Percentiles rank a stretch among this genome's conserved stretches.
Conservation (phyloP, 2,888 invertebrate genomes). For the Dryocosmus kuriphilus region DNA sequence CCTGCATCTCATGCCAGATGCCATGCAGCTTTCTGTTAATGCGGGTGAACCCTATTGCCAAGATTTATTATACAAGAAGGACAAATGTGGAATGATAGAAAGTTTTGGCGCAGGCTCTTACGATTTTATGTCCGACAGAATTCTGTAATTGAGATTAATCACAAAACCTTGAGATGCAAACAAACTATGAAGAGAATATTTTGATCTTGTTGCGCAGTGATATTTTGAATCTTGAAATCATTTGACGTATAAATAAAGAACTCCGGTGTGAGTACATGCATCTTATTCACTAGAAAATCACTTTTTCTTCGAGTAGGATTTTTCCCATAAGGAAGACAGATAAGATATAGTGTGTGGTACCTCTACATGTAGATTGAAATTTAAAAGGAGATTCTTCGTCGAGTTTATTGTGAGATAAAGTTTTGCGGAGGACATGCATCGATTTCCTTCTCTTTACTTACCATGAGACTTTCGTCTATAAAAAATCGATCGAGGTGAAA, state of each 20-base stretch:
- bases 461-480: background rate
- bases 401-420: background rate
- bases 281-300: background rate
- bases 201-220: too few species aligned
- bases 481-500: conserved; percentile 10
- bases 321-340: background rate
- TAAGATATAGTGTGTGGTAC: background rate
- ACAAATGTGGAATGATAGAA: conserved; percentile 9
- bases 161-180: background rate
- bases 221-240: too few species aligned
- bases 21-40: conserved; percentile 34
- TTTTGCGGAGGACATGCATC: background rate
- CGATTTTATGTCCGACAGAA: conserved; percentile 20
- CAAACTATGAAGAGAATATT: background rate
- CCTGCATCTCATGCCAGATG: conserved; percentile 55
- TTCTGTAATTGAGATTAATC: conserved; percentile 20
- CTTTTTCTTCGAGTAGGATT: background rate
- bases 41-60: conserved; percentile 21
- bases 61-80: conserved; percentile 28
- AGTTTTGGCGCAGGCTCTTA: conserved; percentile 4
- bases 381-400: conserved; percentile 12
- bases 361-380: conserved; percentile 32
- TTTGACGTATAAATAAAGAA: too few species aligned
- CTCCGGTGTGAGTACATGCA: background rate
- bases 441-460: background rate